phyloP scores from a whole-genome alignment of 2,113 vertebrate genomes.

The Carollia perspicillata region DNA sequence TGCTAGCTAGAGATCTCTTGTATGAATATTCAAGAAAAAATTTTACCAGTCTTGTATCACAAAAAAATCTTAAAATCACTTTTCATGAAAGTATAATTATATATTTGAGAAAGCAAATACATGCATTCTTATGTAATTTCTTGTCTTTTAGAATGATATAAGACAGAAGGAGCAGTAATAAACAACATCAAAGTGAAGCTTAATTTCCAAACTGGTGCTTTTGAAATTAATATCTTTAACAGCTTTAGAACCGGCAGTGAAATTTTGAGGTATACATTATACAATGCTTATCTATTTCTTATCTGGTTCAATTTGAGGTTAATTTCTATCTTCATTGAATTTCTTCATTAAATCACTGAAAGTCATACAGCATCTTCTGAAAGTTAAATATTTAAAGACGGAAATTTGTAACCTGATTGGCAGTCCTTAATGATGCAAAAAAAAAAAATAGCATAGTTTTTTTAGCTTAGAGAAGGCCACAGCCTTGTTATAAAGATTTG shows the following conservation, averaged over 20 bases:
- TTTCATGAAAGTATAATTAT: background rate
- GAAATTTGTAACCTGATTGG: background rate
- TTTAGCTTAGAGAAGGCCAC: background rate
- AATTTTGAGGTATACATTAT: background rate
- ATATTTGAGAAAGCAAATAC: background rate
- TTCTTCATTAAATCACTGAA: background rate
- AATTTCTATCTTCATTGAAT: background rate
- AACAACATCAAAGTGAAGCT: background rate
- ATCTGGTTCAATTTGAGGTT: background rate
- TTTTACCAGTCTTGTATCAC: background rate
- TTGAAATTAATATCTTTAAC: background rate
- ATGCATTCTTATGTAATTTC: background rate
- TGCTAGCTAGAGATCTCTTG: background rate
- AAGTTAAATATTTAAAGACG: background rate
- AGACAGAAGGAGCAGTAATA: background rate
- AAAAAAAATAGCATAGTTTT: too few relatives aligned
- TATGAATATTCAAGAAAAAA: slow-evolving; percentile 9
- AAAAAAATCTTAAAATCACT: background rate
- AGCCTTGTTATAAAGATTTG: background rate
- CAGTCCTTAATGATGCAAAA: background rate
- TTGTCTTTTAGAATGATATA: background rate
- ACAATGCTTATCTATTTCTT: background rate
- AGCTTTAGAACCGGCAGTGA: background rate
- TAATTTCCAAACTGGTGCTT: background rate
- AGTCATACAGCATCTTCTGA: background rate